Conservation (phyloP, 2,888 invertebrate genomes). For the Phortica magna region DNA sequence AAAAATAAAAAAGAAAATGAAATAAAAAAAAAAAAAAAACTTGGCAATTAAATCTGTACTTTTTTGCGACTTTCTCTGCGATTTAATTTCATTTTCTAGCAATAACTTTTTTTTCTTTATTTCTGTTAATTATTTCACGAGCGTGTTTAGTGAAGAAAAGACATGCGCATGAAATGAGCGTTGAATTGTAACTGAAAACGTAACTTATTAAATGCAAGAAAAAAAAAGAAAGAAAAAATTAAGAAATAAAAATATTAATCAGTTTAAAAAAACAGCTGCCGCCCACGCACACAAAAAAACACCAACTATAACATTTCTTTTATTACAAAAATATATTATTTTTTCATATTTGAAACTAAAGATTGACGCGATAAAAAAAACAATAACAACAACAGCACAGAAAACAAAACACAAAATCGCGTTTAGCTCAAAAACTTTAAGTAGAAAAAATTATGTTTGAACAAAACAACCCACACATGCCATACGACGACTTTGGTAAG, state of each 20-base stretch:
- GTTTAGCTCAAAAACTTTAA: background rate
- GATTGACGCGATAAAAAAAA: constrained; percentile 14
- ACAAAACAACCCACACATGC: background rate
- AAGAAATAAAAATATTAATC: background rate
- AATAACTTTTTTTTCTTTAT: background rate
- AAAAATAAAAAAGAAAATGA: constrained; percentile 1
- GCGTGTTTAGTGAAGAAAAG: background rate
- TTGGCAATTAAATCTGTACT: constrained; percentile 38
- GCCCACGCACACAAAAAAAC: background rate
- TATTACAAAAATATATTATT: background rate
- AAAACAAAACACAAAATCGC: background rate
- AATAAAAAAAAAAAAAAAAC: constrained; percentile 1
- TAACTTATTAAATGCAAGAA: background rate
- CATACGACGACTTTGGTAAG: background rate
- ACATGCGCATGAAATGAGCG: constrained; percentile 21
- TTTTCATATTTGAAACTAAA: constrained; percentile 3
- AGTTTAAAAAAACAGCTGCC: background rate
- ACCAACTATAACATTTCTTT: constrained; percentile 23
- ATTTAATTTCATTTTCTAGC: constrained; percentile 29
- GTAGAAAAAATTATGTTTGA: too few species aligned
- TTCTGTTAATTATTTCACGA: background rate
- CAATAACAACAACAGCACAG: background rate
- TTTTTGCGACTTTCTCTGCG: constrained; percentile 48
- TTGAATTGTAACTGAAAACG: constrained; percentile 8
- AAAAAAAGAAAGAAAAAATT: background rate